Evolutionary conservation across 2,797 vertebrate genomes (phyloP).

Genomic region (Thripadectes ignobilis): DNA sequence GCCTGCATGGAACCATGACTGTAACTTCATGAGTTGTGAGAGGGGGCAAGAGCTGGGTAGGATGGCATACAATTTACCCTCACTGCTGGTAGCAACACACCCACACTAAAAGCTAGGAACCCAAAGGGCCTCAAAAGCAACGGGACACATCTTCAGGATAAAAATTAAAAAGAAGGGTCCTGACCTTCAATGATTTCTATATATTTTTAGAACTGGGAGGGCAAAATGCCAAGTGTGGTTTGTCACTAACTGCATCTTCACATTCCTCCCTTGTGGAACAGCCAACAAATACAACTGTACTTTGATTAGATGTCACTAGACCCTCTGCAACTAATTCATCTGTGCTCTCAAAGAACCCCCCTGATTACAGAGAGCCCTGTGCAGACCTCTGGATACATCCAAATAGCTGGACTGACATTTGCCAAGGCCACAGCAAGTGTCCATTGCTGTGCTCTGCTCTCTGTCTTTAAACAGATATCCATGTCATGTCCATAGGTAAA

Average conservation of each 20-base stretch:
- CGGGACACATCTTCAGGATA: not conserved
- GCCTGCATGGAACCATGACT: not conserved
- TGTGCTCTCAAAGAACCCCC: not conserved
- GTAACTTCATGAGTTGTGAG: not conserved
- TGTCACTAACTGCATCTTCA: not conserved
- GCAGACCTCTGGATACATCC: not conserved
- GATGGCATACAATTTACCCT: not conserved
- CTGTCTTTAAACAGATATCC: not conserved
- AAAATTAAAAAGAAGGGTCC: not conserved
- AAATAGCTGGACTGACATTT: not conserved
- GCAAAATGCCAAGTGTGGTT: not conserved
- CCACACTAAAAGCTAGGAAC: not conserved
- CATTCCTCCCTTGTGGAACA: not conserved
- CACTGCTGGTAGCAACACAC: not conserved
- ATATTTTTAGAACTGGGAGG: not conserved
- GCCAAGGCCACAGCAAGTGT: not conserved
- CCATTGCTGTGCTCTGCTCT: not conserved
- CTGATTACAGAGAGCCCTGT: not conserved
- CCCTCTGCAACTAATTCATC: not conserved
- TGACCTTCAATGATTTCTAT: not conserved
- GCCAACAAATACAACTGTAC: not conserved
- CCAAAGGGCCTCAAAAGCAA: not conserved
- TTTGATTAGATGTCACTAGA: not conserved
- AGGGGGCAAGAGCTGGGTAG: not conserved
- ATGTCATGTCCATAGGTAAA: too few species aligned